phyloP scores from a whole-genome alignment of 1,140 invertebrate genomes.

The Polypedilum pembai region DNA sequence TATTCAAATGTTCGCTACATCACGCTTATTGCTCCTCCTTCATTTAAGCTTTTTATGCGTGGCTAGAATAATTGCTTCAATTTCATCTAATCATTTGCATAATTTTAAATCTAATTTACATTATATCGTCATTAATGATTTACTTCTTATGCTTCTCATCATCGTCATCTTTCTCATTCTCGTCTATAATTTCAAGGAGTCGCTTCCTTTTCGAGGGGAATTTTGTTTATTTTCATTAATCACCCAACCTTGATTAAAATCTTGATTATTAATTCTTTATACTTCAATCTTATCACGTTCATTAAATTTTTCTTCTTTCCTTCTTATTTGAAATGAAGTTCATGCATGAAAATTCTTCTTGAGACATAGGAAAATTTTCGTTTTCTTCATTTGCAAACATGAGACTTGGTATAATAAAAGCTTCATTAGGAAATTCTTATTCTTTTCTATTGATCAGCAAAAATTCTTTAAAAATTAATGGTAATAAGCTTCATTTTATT shows the following conservation, averaged over 20 bases:
- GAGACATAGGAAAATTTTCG: too few species aligned
- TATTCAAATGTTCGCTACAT: too few species aligned
- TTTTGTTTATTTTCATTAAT: not conserved
- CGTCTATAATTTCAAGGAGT: too few species aligned
- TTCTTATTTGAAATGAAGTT: too few species aligned
- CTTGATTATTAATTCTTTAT: slow-evolving; percentile 7
- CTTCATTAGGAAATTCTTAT: too few species aligned
- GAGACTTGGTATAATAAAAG: too few species aligned
- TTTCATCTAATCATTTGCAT: slow-evolving; percentile 1
- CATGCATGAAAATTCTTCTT: too few species aligned
- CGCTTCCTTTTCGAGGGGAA: not conserved
- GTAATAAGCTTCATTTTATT: too few species aligned
- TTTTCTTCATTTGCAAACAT: too few species aligned
- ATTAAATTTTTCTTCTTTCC: not conserved
- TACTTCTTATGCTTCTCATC: not conserved
- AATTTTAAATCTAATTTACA: slow-evolving; percentile 15
- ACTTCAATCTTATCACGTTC: not conserved
- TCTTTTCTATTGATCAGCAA: too few species aligned
- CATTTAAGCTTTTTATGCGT: not conserved
- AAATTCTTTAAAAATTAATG: too few species aligned
- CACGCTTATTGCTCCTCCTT: too few species aligned
- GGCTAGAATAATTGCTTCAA: not conserved
- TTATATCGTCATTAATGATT: slow-evolving; percentile 9
- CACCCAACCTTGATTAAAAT: not conserved
- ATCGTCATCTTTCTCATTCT: not conserved